Conservation (phyloP, 2,797 vertebrate genomes). For the Myotis myotis region DNA sequence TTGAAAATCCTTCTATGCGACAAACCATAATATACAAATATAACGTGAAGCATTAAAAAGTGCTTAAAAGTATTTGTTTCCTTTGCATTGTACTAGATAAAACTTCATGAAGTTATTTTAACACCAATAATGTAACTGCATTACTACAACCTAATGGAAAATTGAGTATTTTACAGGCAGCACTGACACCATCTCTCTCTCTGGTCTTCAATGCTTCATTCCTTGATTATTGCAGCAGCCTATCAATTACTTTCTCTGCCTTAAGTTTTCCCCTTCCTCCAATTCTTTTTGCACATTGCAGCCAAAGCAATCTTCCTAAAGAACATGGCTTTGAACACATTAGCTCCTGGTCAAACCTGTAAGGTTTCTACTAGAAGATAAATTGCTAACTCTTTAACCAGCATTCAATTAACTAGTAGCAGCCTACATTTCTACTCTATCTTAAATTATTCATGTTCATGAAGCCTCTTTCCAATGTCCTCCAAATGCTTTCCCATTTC, state of each 20-base stretch:
- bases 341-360: neutral
- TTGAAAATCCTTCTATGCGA: neutral
- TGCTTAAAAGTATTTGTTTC: constrained; percentile 24
- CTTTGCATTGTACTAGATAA: neutral
- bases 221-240: neutral
- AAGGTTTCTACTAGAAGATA: neutral
- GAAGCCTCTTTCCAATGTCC: constrained; percentile 9
- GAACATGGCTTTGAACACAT: neutral
- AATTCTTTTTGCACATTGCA: neutral
- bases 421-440: neutral
- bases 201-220: neutral
- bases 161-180: neutral
- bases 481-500: constrained; percentile 7
- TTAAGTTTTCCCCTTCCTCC: neutral
- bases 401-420: constrained; percentile 13
- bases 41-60: neutral
- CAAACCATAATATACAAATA: neutral
- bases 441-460: constrained; percentile 16
- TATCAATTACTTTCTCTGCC: neutral
- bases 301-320: constrained; percentile 12
- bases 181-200: neutral
- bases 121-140: neutral
- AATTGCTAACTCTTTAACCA: constrained; percentile 40
- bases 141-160: constrained; percentile 17
- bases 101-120: constrained; percentile 22